Base-by-base conservation (phyloP, 2,888 invertebrate genomes). In the Diabrotica balteata region DNA sequence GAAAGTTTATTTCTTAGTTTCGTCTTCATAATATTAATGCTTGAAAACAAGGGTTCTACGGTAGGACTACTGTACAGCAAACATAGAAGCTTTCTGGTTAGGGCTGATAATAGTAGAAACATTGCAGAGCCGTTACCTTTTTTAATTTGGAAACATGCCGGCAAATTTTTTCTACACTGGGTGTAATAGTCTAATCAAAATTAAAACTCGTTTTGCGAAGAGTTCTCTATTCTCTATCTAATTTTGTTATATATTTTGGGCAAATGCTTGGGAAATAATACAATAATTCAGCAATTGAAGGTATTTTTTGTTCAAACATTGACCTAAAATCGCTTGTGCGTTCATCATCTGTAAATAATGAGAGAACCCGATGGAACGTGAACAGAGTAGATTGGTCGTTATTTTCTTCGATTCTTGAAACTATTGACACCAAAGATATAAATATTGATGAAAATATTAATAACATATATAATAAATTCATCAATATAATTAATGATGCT, bases 281-380 rank as follows among this genome's bases (percentile, higher is more conserved):
- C 43, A 61, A 49, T 60, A 11, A 32, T 50, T 61, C 61, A 61
- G 61, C 50, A 61, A 61, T 53, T 61, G 44, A 52, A 61, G 11
- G 51, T 52, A 61, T 52, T n/a, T 61, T 32, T 32, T 32, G 32
- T 32, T 32, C 32, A 32, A 32, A 32, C 4, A 4, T 43, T 61
- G 61, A 45, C 11, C 52, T 61, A 45, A 52, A 61, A 53, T 47
- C 47, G n/a, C 47, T 47, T 47, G 47, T 53, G 22, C 6, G 8
- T 53, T 53, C 47, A 52, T 11, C 52, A 52, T 52, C 52, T 8
- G 52, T 9, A 52, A 52, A 52, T 7, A 47, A 4, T 32, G 2
- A 4, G 4, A 4, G 2, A 4, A 2, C 32, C 4, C n/a, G n/a
- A n/a, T n/a, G n/a, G n/a, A n/a, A n/a, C n/a, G n/a, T n/a, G n/a